Base-by-base conservation (phyloP, 2,888 invertebrate species). In the Ectropis crepuscularia region DNA sequence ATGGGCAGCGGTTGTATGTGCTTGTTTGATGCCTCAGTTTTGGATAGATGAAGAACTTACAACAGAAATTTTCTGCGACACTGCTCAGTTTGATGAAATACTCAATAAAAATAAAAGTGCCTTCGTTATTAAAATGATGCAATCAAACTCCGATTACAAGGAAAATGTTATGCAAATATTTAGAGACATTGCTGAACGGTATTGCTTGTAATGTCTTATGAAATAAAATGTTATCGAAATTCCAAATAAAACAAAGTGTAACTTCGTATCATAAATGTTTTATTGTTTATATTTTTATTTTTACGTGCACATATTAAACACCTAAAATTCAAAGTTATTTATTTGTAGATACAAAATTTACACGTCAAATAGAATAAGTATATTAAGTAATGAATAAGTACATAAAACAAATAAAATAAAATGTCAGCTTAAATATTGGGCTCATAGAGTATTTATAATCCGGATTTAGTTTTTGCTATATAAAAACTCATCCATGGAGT, bases 1-100 rank as follows among this genome's bases (percentile, higher is more conserved):
- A 46, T 92, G 93, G 80, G 95, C 94, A 0, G 74, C 95, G 0
- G 83, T 95, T n/a, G 92, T 94, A 55, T 91, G 94, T 80, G 93
- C 77, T 57, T 95, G 81, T 90, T 90, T 90, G 77, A 88, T 74
- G 83, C 95, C 82, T 70, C 93, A 82, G 64, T 90, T 94, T 16
- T 93, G 94, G 78, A 76, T 95, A 41, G 90, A 94, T 8, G 86
- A 93, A 6, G 87, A 93, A n/a, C 69, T 92, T 36, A 92, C 89
- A 0, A 88, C 88, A 6, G 76, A 84, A 61, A 78, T 93, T 28
- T 91, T 94, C 36, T 75, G 83, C 6, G 89, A 94, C 61, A 85
- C 92, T 0, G 85, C 82, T 7, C 88, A 92, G 39, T 95, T 94
- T 76, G 82, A 90, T 39, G 90, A 95, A 48, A 94, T 95, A 74